Base-by-base conservation (phyloP, 2,797 vertebrate genomes). In the Lacerta viridis region DNA sequence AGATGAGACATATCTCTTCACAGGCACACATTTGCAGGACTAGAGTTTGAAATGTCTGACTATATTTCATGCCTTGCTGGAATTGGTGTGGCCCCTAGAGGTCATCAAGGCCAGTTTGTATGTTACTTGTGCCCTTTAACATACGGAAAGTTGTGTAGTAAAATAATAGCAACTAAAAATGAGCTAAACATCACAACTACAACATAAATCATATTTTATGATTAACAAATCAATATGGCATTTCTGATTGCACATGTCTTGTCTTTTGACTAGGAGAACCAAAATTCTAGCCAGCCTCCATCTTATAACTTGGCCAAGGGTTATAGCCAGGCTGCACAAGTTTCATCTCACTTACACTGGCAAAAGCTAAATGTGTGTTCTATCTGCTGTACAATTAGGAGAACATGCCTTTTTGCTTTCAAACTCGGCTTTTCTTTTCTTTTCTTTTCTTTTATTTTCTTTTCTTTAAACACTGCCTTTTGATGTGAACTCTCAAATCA, bases 351-450 rank as follows among this genome's bases (percentile, higher is more conserved):
- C 0, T 18, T 13, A 33, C 72, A 61, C 5, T 79, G 46, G 27
- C 3, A 90, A 64, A n/a, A 43, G 20, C 20, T 71, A 68, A 90
- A 64, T 78, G 84, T 91, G 3, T 13, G 4, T 41, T 89, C 50
- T 55, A 8, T 82, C 78, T 39, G 55, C 25, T 0, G 0, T 29
- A 89, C 46, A 88, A n/a, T 69, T 4, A 36, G 43, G 64, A 88
- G 13, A 86, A 11, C 18, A 86, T 33, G 8, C n/a, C 80, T 61
- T 86, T 64, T 75, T 74, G 46, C 50, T 86, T 71, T 41, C 50
- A 43, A 74, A 76, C 25, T 86, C 20, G 9, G 25, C 50, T 1
- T 55, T 55, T 55, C 50, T 55, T 55, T 20, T 85, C 36, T 83
- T 74, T 5, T n/a, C n/a, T n/a, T n/a, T n/a, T n/a, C 50, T 1